phyloP scores from a whole-genome alignment of 2,797 vertebrate genomes.

The Buceros bicornis region DNA sequence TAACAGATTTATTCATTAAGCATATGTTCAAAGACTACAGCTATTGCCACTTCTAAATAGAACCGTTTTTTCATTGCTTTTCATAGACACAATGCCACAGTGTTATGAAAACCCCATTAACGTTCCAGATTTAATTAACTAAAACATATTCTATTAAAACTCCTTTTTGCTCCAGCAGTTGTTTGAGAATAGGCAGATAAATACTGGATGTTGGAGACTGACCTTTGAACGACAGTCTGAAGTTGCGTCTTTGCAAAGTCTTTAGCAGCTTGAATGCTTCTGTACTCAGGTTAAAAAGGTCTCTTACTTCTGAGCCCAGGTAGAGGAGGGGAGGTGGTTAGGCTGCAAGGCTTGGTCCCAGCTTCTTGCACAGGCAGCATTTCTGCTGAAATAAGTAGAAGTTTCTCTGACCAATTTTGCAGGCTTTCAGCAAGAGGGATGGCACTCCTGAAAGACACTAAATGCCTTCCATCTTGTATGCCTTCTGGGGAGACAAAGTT shows the following conservation, averaged over 20 bases:
- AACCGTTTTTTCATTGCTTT: conserved; percentile 68
- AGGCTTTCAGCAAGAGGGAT: conserved; percentile 2
- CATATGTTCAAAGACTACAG: conserved; percentile 71
- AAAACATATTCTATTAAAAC: conserved; percentile 41
- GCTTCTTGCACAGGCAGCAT: background rate
- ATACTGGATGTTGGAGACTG: background rate
- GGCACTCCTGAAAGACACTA: background rate
- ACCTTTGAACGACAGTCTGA: conserved; percentile 20
- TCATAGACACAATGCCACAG: conserved; percentile 51
- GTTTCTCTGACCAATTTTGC: background rate
- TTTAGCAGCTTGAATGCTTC: background rate
- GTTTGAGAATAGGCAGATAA: conserved; percentile 35
- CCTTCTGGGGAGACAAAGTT: background rate
- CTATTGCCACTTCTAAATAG: conserved; percentile 67
- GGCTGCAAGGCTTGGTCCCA: background rate
- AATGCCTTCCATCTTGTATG: conserved; percentile 21
- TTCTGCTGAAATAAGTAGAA: background rate
- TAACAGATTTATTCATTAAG: conserved; percentile 67
- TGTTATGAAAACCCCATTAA: conserved; percentile 43
- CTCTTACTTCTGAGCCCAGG: background rate
- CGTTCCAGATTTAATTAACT: conserved; percentile 69
- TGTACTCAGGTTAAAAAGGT: background rate
- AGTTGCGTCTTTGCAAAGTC: background rate
- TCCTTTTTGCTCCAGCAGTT: background rate
- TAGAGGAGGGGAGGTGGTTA: background rate